phyloP scores from a whole-genome alignment of 1,140 invertebrate genomes.

The Aphidius ervi region DNA sequence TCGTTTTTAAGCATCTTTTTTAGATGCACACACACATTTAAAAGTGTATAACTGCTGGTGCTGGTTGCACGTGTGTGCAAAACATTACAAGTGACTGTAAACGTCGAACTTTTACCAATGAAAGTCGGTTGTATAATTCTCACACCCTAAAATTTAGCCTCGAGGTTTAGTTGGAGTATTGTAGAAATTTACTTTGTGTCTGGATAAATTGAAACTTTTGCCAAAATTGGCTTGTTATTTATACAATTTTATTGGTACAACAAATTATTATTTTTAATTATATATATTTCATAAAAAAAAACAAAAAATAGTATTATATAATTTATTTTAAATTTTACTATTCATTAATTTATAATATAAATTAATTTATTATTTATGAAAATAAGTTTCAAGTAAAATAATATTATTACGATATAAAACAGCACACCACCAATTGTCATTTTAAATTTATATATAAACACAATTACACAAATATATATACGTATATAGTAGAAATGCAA shows the following conservation, averaged over 20 bases:
- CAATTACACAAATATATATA: slow-evolving; percentile 27
- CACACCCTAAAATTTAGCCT: slow-evolving; percentile 5
- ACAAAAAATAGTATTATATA: too few species aligned
- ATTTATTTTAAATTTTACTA: too few species aligned
- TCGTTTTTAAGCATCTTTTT: neutral
- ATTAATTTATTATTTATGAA: too few species aligned
- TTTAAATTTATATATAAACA: slow-evolving; percentile 28
- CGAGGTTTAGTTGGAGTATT: neutral
- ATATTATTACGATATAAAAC: too few species aligned
- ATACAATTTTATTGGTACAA: slow-evolving; percentile 8
- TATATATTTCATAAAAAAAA: too few species aligned
- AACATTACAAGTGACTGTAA: slow-evolving; percentile 20
- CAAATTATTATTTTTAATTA: too few species aligned
- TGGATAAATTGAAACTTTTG: slow-evolving; percentile 12
- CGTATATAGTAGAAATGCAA: neutral
- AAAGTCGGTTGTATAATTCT: neutral
- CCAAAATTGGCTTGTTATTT: slow-evolving; percentile 3
- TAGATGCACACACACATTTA: neutral
- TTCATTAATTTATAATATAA: too few species aligned
- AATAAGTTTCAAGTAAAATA: too few species aligned
- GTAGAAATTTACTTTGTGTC: too few species aligned
- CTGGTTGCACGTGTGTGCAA: slow-evolving; percentile 7
- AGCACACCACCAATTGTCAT: too few species aligned
- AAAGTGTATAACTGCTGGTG: neutral
- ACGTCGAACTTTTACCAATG: slow-evolving; percentile 21